A percentile compares a stretch with the other conserved stretches of the same genome.
Conservation (phyloP, 2,113 vertebrate genomes). For the Mus spicilegus region DNA sequence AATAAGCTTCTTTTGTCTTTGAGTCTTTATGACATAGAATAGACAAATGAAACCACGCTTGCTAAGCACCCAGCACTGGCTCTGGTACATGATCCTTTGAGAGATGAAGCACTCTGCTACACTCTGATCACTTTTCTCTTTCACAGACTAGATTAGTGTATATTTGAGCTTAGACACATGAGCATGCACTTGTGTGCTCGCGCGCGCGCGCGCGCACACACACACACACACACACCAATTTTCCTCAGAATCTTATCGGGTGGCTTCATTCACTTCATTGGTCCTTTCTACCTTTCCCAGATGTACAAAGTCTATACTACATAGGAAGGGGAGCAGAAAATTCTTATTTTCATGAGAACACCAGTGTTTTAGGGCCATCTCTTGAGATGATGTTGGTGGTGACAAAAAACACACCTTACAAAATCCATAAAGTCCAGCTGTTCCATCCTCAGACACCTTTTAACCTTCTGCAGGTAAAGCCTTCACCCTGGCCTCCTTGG, state of each 20-base stretch:
- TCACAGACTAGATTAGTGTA: neutral
- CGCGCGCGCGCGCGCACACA: too few relatives aligned
- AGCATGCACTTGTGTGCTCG: too few relatives aligned
- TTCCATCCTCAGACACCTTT: neutral
- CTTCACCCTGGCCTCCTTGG: neutral
- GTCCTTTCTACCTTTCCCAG: neutral
- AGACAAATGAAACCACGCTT: neutral
- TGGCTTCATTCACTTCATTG: neutral
- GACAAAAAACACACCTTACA: neutral
- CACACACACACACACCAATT: neutral
- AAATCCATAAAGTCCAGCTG: neutral
- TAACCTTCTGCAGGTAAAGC: neutral
- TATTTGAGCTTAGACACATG: neutral
- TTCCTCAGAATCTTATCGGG: neutral
- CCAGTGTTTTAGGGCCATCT: neutral
- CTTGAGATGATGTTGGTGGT: neutral
- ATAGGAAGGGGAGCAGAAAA: neutral
- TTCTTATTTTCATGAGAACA: neutral
- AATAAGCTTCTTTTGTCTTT: neutral
- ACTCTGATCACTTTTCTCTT: neutral
- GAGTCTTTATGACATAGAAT: neutral
- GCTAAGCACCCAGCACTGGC: neutral
- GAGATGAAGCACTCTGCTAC: neutral
- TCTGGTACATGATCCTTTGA: neutral
- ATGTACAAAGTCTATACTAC: neutral